Conservation (phyloP, 1,140 invertebrate species). For the Hypothenemus hampei region DNA sequence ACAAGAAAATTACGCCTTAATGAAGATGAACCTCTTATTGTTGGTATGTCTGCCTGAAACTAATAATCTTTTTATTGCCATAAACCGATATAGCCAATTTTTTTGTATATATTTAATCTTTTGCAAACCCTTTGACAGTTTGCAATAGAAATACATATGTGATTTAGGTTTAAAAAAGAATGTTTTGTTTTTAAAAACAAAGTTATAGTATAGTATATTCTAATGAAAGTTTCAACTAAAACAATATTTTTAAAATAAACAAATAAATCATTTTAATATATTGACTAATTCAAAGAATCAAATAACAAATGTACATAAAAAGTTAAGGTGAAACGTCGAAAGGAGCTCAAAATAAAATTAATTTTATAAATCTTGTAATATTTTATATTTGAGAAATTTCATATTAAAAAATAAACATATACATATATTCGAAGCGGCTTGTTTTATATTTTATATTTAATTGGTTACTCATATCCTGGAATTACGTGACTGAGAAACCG, state of each 20-base stretch:
- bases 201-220: not conserved
- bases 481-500: conserved; percentile 7
- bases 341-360: conserved; percentile 7
- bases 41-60: too few relatives aligned
- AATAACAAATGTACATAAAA: conserved; percentile 1
- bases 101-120: not conserved
- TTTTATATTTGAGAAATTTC: conserved; percentile 23
- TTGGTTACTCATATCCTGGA: not conserved
- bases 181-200: not conserved
- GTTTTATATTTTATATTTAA: not conserved
- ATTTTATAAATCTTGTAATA: conserved; percentile 24
- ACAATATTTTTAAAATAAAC: not conserved
- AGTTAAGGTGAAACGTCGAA: not conserved
- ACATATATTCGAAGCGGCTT: not conserved
- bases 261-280: not conserved
- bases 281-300: not conserved
- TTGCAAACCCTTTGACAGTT: not conserved
- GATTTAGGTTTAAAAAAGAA: conserved; percentile 2
- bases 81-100: too few relatives aligned
- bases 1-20: not conserved
- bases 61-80: too few relatives aligned
- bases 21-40: too few relatives aligned
- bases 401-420: conserved; percentile 11
- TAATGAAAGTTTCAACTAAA: not conserved
- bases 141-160: conserved; percentile 4